Conservation (phyloP, 2,888 invertebrate species). For the Drosophila multiciliata region DNA sequence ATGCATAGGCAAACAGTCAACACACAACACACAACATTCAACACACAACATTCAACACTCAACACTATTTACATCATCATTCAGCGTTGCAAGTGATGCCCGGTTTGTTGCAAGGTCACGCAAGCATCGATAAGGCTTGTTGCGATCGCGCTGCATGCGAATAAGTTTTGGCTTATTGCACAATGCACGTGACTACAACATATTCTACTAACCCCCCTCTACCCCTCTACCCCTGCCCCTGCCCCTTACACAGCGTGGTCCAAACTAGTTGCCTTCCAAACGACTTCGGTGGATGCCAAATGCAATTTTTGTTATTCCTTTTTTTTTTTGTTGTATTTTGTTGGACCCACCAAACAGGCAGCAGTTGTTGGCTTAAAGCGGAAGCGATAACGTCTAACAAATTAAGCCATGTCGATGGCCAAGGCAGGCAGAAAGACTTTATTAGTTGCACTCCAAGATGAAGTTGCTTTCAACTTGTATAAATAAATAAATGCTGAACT, state of each 20-base stretch:
- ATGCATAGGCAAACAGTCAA: neutral
- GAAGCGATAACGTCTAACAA: conserved; percentile 80
- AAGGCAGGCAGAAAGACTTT: conserved; percentile 58
- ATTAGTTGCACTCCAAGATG: conserved; percentile 44
- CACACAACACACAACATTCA: neutral
- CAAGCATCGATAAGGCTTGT: conserved; percentile 49
- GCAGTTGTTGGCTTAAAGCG: conserved; percentile 61
- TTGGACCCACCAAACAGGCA: conserved; percentile 30
- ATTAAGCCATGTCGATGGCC: conserved; percentile 72
- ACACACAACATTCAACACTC: neutral
- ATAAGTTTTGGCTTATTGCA: conserved; percentile 72
- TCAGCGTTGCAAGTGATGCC: conserved; percentile 7
- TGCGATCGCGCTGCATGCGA: conserved; percentile 69
- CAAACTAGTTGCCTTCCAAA: conserved; percentile 35
- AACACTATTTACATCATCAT: conserved; percentile 1
- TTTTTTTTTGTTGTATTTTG: conserved; percentile 50
- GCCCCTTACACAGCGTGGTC: neutral
- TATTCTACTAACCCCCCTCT: conserved; percentile 4
- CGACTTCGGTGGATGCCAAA: conserved; percentile 37
- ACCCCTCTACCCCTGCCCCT: neutral
- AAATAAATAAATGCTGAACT: conserved; percentile 64
- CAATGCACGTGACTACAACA: conserved; percentile 69
- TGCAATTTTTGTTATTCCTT: conserved; percentile 47
- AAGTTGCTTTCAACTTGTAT: conserved; percentile 44
- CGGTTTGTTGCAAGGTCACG: conserved; percentile 43